These are phyloP conservation scores for Bathynomus jamesi DNA, from an alignment of 1,140 invertebrate genomes.

Conservation along the genomic window DNA sequence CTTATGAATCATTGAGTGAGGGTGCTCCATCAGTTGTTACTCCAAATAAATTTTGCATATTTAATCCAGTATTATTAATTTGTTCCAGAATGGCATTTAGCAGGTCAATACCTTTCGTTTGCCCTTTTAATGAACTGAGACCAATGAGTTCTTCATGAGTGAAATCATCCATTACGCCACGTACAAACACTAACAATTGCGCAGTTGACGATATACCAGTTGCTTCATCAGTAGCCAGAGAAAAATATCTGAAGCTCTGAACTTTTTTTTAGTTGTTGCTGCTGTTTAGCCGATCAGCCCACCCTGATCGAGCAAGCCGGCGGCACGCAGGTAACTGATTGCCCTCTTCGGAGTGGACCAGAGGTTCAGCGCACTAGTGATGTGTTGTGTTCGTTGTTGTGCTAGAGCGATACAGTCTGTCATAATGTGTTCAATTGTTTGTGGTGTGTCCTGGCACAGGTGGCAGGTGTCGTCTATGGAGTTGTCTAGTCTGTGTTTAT, in stretches of 20 bases:
- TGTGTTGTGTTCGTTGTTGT: no score
- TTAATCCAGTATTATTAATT: background rate
- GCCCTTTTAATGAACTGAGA: background rate
- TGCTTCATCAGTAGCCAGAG: constrained; percentile 20
- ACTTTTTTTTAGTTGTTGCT: no score
- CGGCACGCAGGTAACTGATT: no score
- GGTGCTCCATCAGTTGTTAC: constrained; percentile 10
- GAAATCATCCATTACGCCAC: background rate
- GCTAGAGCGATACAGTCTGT: no score
- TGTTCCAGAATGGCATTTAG: background rate
- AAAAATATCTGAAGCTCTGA: constrained; percentile 19
- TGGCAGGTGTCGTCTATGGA: no score
- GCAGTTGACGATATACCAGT: constrained; percentile 10
- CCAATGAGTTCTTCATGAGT: background rate
- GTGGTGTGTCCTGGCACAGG: no score
- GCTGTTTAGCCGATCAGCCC: no score
- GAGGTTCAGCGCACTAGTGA: no score
- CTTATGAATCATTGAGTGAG: background rate
- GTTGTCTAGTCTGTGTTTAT: no score
- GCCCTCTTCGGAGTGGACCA: no score
- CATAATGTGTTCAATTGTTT: no score
- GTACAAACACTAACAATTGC: constrained; percentile 12
- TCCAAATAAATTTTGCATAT: background rate
- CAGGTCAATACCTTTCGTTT: background rate
- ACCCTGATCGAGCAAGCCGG: no score